Conservation (phyloP, 2,888 invertebrate genomes). For the Drosophila melanosoma region DNA sequence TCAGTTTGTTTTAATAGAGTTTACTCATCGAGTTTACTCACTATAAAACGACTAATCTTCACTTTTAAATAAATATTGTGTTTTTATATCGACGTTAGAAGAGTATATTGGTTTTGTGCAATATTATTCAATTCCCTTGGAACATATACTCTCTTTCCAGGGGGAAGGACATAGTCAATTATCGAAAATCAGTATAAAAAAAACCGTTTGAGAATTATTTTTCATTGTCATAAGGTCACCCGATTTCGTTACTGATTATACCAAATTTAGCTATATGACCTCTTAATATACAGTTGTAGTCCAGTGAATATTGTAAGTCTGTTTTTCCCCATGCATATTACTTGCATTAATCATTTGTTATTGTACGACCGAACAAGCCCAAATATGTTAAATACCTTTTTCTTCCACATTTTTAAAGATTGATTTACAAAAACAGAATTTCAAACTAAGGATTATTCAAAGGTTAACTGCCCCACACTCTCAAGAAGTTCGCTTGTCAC, state of each 20-base stretch:
- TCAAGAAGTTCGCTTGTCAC: not conserved
- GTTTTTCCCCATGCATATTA: not conserved
- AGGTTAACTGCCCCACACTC: not conserved
- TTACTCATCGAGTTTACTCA: not conserved
- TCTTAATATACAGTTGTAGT: not conserved
- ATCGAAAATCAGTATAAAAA: no score
- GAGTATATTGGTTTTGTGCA: not conserved
- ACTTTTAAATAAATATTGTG: not conserved
- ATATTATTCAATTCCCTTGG: not conserved
- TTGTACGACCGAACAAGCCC: not conserved
- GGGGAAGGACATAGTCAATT: no score
- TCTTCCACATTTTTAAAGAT: not conserved
- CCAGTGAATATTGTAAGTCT: not conserved
- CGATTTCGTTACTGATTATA: not conserved
- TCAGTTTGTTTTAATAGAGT: not conserved
- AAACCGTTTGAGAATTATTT: not conserved
- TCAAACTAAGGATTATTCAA: not conserved
- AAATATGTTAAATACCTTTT: not conserved
- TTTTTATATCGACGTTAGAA: not conserved
- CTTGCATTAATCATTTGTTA: not conserved
- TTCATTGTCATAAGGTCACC: not conserved
- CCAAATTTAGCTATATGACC: not conserved
- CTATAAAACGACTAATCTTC: not conserved
- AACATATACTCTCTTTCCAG: not conserved
- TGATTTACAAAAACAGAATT: not conserved